Evolutionary conservation across 1,140 invertebrate species (phyloP), one percentile per base, ranked within the genome.

Genomic region (Apis laboriosa): DNA sequence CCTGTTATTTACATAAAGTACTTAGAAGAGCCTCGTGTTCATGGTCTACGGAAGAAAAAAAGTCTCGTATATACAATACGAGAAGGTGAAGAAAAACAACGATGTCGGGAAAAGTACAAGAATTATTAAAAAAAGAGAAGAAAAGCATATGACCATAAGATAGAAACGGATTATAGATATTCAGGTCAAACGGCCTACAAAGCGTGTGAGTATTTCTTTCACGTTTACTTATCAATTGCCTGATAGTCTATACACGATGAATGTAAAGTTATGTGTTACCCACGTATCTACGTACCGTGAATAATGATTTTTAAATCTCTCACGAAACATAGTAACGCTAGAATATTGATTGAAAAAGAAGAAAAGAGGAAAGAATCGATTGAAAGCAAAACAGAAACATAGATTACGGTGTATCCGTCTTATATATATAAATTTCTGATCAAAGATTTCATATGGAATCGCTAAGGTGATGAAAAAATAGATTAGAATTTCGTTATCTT

Each of bases 121-220:
- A 34, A 34, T 34, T 34, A 34, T 34, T 34, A 11, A 19, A 64
- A 60, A 64, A 61, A 84, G 68, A 73, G 68, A 74, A 53, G 72
- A 56, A 80, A 53, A 53, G 49, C 77, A 34, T 21, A 56, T 78
- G 67, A 17, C 13, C 53, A n/a, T 17, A 55, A 64, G 61, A 53
- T 61, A 56, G 79, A 80, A 80, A 80, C 77, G 43, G 68, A 49
- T 28, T 61, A 71, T 80, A 83, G 80, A 76, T 72, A 77, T 85
- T 34, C 76, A 80, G 67, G 76, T 70, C 81, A 70, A 83, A 83
- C 75, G 81, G n/a, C 66, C 49, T 49, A 60, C 58, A 55, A 77
- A 77, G 53, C 51, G 64, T 60, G 24, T 56, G 34, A 43, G 43
- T 80, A 80, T 80, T 80, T 80, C 77, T 55, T 73, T 80, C 77